Evolutionary conservation across 2,113 vertebrate species (phyloP).

Genomic region (Eubucco bourcierii): DNA sequence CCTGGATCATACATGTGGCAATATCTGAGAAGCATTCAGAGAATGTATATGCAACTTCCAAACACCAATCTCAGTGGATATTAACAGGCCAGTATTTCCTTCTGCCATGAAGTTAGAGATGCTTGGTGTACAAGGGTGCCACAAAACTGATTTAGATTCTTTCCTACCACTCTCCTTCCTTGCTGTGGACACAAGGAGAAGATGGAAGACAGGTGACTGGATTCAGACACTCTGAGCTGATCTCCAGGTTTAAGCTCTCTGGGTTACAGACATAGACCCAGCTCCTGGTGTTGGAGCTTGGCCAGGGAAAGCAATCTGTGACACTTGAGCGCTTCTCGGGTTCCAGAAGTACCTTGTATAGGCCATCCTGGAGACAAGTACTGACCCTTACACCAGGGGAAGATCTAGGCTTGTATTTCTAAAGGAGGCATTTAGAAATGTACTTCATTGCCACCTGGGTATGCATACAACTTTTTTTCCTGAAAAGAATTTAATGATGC

Average conservation of each 20-base stretch:
- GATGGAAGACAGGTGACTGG: not conserved
- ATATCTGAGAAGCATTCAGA: not conserved
- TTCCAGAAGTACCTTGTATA: not conserved
- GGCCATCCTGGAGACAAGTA: not conserved
- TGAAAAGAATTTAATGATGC: not conserved
- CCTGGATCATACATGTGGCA: not conserved
- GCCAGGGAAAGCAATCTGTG: not conserved
- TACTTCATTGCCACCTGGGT: not conserved
- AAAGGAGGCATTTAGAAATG: not conserved
- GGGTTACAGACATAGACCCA: not conserved
- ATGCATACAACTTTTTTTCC: not conserved
- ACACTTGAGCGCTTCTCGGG: not conserved
- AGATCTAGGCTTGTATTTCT: not conserved
- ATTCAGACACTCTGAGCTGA: not conserved
- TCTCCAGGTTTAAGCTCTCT: not conserved
- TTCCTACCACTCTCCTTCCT: not conserved
- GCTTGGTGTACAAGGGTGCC: not conserved
- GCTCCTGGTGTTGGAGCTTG: accelerated
- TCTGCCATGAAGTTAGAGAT: not conserved
- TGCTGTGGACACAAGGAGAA: not conserved
- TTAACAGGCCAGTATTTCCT: not conserved
- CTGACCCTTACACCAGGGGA: not conserved
- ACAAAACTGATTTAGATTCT: not conserved
- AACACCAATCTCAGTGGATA: not conserved
- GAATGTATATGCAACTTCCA: not conserved